phyloP scores from a whole-genome alignment of 2,113 vertebrate genomes.

The Myiozetetes cayanensis region DNA sequence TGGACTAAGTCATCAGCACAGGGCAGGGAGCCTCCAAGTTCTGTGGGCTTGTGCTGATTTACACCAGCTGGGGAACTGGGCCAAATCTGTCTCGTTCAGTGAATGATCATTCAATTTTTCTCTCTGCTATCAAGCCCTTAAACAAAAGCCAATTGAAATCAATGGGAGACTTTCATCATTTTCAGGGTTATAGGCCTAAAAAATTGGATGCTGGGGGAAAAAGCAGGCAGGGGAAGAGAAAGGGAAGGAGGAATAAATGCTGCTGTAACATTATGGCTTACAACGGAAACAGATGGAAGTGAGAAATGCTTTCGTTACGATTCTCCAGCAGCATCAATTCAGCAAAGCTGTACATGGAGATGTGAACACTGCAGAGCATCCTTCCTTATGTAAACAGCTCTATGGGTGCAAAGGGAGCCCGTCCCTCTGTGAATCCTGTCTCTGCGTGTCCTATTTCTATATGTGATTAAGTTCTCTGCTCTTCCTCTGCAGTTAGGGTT shows the following conservation, averaged over 20 bases:
- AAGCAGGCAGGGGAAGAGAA: constrained; percentile 5
- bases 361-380: neutral
- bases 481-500: neutral
- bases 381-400: neutral
- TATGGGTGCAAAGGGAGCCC: neutral
- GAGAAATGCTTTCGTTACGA: constrained; percentile 41
- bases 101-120: constrained; percentile 56
- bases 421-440: neutral
- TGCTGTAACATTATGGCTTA: constrained; percentile 22
- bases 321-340: constrained; percentile 22
- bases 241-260: constrained; percentile 13
- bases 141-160: constrained; percentile 60
- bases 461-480: constrained; percentile 36
- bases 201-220: constrained; percentile 23
- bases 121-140: constrained; percentile 47
- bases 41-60: neutral
- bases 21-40: constrained; percentile 1
- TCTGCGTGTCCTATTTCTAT: constrained; percentile 13
- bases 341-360: neutral
- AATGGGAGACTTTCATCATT: constrained; percentile 43
- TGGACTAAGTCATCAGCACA: constrained; percentile 13
- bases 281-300: constrained; percentile 18
- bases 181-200: constrained; percentile 58
- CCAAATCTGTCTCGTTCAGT: constrained; percentile 34
- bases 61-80: constrained; percentile 25